A percentile compares a stretch with the other conserved stretches of the same genome.
phyloP scores from a whole-genome alignment of 2,888 invertebrate species.

The Drosophila picticornis region DNA sequence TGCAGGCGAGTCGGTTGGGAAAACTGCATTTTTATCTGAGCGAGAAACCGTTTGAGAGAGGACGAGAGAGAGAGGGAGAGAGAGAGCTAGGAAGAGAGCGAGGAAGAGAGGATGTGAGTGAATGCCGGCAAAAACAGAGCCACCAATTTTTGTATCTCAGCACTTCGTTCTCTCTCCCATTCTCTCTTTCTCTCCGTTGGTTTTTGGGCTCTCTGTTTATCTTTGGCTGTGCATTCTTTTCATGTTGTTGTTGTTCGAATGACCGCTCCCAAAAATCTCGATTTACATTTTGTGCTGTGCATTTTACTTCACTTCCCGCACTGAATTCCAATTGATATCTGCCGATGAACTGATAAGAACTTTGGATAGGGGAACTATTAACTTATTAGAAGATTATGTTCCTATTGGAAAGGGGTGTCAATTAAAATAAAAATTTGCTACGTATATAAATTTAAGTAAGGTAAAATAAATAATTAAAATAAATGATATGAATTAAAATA shows the following conservation, averaged over 20 bases:
- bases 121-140: constrained; percentile 65
- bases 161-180: constrained; percentile 32
- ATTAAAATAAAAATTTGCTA: rapidly evolving
- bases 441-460: background rate
- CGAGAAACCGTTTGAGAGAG: background rate
- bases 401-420: background rate
- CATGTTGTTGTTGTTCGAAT: constrained; percentile 38
- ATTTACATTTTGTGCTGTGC: constrained; percentile 54
- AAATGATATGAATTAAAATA: background rate
- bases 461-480: background rate
- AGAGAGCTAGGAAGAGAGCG: background rate
- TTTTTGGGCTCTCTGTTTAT: constrained; percentile 66
- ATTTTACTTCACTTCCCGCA: constrained; percentile 20
- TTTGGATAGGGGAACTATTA: background rate
- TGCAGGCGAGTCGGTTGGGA: constrained; percentile 17
- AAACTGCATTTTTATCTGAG: constrained; percentile 55
- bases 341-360: constrained; percentile 49
- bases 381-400: background rate
- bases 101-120: constrained; percentile 6
- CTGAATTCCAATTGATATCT: constrained; percentile 30
- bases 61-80: background rate
- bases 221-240: constrained; percentile 57
- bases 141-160: background rate
- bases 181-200: background rate
- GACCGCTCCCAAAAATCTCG: constrained; percentile 71